A percentile compares a stretch with the other conserved stretches of the same genome.
These are phyloP conservation scores for Hypomesus transpacificus DNA, from an alignment of 2,113 vertebrate species.

Conservation along the genomic window DNA sequence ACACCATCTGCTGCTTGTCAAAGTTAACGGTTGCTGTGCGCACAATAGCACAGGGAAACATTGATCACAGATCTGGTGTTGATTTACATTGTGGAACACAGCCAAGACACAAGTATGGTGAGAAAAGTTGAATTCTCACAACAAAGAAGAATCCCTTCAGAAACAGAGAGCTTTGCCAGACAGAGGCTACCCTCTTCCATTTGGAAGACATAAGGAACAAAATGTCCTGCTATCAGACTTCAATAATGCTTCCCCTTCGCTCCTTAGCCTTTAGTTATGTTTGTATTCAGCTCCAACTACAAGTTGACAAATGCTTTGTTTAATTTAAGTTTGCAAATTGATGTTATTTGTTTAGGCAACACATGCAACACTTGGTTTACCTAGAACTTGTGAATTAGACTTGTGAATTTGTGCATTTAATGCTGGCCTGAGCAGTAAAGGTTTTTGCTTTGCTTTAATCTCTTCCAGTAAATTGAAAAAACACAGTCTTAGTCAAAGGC, in stretches of 20 bases:
- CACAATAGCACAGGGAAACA: conserved; percentile 33
- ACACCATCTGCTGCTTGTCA: conserved; percentile 61
- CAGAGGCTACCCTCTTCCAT: conserved; percentile 8
- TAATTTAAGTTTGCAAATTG: too few species aligned
- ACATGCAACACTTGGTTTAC: too few species aligned
- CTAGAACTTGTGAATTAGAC: too few species aligned
- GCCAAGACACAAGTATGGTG: conserved; percentile 11
- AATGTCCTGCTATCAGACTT: conserved; percentile 50
- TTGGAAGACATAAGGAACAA: conserved; percentile 31
- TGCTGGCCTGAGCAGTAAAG: too few species aligned
- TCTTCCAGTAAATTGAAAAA: neutral
- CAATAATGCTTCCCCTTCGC: conserved; percentile 38
- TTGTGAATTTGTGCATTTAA: too few species aligned
- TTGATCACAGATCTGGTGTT: conserved; percentile 43
- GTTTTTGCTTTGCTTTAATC: neutral
- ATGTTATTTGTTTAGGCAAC: too few species aligned
- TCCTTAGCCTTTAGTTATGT: conserved; percentile 22
- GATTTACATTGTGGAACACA: conserved; percentile 33
- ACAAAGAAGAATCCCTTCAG: neutral
- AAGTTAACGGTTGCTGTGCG: conserved; percentile 39
- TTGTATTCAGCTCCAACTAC: conserved; percentile 45
- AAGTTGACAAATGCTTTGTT: conserved; percentile 25
- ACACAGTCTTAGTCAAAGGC: neutral
- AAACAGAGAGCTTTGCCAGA: conserved; percentile 27
- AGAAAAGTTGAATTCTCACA: neutral